A percentile compares a stretch with the other conserved stretches of the same genome.
Conservation (phyloP, 1,140 invertebrate species). For the Ganaspis sp. region DNA sequence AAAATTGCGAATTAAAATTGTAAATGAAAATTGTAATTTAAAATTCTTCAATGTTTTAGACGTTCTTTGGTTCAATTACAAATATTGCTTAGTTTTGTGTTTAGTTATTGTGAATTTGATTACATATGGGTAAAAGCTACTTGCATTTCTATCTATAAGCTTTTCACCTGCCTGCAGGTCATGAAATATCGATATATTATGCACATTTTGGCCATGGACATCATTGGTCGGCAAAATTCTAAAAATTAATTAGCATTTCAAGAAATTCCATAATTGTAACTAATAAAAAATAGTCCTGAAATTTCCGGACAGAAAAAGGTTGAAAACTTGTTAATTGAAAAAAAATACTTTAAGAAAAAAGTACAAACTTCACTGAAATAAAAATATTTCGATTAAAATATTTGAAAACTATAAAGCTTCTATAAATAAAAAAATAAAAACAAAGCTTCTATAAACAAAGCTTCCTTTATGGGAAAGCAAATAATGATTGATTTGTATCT, state of each 20-base stretch:
- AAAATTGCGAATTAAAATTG: no score
- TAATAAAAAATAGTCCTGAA: neutral
- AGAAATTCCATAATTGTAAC: neutral
- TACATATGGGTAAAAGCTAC: conserved; percentile 36
- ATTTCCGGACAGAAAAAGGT: neutral
- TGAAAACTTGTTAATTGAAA: neutral
- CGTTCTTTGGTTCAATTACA: no score
- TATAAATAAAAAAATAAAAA: conserved; percentile 30
- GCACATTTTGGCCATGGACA: neutral
- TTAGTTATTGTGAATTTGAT: neutral
- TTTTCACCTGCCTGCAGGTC: conserved; percentile 24
- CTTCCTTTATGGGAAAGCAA: no score
- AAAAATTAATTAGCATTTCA: neutral
- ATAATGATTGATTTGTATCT: no score
- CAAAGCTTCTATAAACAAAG: no score
- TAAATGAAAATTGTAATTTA: no score
- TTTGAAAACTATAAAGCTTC: conserved; percentile 32
- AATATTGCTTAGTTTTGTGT: neutral
- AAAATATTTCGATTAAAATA: no score
- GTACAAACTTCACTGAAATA: no score
- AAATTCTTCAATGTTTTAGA: no score
- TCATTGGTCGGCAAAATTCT: neutral
- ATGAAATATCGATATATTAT: neutral
- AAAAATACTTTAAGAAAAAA: conserved; percentile 32
- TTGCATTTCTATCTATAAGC: conserved; percentile 33